Percentiles rank a stretch among this genome's conserved stretches.
Evolutionary conservation across 1,140 invertebrate species (phyloP).

Genomic region (Cryptotermes secundus): DNA sequence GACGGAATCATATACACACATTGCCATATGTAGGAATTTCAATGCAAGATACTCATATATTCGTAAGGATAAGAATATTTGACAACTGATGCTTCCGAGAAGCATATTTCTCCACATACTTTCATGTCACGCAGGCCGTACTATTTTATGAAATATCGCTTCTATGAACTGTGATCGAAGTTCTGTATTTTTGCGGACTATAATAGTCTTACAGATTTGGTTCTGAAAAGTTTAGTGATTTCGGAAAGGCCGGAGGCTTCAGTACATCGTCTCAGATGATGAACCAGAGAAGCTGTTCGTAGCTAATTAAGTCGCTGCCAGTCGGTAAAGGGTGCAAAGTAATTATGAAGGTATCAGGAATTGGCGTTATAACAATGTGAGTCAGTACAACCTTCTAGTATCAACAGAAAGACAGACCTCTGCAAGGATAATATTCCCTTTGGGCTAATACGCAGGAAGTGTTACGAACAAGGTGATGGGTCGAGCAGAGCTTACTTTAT

Average conservation of each 20-base stretch:
- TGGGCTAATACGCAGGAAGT: neutral
- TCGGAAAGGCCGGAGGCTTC: neutral
- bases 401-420: neutral
- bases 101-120: no score
- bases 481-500: constrained; percentile 3
- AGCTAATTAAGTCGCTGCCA: neutral
- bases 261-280: neutral
- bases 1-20: no score
- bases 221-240: neutral
- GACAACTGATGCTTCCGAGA: no score
- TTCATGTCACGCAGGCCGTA: no score
- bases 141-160: no score
- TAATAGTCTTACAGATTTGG: neutral
- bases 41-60: no score
- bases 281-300: neutral
- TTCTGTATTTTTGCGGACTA: neutral
- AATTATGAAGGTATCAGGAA: neutral
- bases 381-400: neutral
- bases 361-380: neutral
- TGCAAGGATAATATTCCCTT: neutral
- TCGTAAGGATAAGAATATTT: no score
- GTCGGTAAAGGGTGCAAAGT: neutral
- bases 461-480: neutral
- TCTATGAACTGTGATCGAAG: no score
- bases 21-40: no score